phyloP scores from a whole-genome alignment of 2,797 vertebrate species.

The Chloroceryle amazona region DNA sequence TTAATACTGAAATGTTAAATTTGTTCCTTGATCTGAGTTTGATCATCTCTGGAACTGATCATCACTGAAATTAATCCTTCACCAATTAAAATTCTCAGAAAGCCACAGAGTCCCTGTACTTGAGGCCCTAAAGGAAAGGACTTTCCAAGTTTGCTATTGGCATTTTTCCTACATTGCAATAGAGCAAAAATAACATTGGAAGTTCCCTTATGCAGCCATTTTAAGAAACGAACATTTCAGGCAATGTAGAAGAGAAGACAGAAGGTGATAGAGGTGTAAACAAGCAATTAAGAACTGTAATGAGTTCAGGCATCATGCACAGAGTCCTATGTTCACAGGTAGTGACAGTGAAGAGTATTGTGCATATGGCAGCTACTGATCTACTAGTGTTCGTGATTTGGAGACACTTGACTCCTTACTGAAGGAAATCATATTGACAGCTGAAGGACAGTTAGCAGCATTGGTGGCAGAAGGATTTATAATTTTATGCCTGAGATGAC shows the following conservation, averaged over 20 bases:
- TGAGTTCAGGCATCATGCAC: background rate
- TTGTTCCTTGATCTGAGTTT: background rate
- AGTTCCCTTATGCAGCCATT: background rate
- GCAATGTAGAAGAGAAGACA: background rate
- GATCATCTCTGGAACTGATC: background rate
- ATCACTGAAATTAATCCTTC: background rate
- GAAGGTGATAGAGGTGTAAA: background rate
- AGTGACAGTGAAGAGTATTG: background rate
- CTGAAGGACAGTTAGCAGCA: background rate
- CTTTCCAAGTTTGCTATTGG: background rate
- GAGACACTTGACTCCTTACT: background rate
- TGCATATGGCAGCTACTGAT: background rate
- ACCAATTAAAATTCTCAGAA: background rate
- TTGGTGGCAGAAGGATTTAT: background rate
- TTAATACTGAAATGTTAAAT: background rate
- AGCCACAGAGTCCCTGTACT: background rate
- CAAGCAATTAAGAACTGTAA: background rate
- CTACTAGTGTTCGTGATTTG: background rate
- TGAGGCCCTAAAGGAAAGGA: background rate
- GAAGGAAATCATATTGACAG: background rate
- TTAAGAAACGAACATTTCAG: background rate
- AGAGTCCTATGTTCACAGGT: rapidly evolving
- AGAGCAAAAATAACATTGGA: background rate
- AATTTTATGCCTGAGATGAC: background rate
- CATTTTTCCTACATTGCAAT: background rate